A percentile compares a stretch with the other conserved stretches of the same genome.
These are phyloP conservation scores for Hydractinia symbiolongicarpus DNA, from an alignment of 30 jellyfish, hydroid and myxozoan genomes.

Conservation along the genomic window DNA sequence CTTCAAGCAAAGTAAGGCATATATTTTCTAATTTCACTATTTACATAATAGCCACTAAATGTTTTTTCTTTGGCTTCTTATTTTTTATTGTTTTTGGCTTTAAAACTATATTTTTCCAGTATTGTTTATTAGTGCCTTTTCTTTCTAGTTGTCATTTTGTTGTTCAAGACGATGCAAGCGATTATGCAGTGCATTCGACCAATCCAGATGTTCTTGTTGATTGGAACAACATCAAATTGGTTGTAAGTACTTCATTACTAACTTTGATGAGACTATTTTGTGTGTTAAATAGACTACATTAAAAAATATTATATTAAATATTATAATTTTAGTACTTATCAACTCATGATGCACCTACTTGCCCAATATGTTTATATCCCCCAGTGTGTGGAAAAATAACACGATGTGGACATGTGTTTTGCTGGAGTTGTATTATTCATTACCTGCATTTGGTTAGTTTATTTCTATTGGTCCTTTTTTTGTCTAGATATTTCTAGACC, in stretches of 20 bases:
- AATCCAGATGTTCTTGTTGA: slow-evolving; percentile 80
- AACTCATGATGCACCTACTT: slow-evolving; percentile 63
- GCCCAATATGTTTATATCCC: slow-evolving; percentile 81
- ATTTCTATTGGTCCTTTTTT: not conserved
- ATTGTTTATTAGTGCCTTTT: too few species aligned
- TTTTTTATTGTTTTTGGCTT: not conserved
- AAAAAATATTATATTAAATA: not conserved
- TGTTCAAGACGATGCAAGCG: not conserved
- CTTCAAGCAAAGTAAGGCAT: slow-evolving; percentile 68
- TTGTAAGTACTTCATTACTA: slow-evolving; percentile 40
- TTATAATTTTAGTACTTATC: slow-evolving; percentile 39
- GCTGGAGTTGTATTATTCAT: slow-evolving; percentile 88
- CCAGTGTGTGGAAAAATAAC: slow-evolving; percentile 81
- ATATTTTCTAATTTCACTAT: not conserved
- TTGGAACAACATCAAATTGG: slow-evolving; percentile 66
- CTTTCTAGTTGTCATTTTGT: too few species aligned
- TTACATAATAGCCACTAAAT: not conserved
- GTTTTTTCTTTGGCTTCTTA: not conserved
- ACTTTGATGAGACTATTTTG: not conserved
- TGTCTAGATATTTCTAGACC: not conserved
- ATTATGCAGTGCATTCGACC: slow-evolving; percentile 40
- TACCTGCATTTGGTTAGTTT: slow-evolving; percentile 61
- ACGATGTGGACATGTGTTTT: slow-evolving; percentile 85
- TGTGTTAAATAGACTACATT: not conserved
- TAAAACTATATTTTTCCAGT: not conserved